These are phyloP conservation scores for Anniella stebbinsi DNA, from an alignment of 2,797 vertebrate species.

Conservation along the genomic window DNA sequence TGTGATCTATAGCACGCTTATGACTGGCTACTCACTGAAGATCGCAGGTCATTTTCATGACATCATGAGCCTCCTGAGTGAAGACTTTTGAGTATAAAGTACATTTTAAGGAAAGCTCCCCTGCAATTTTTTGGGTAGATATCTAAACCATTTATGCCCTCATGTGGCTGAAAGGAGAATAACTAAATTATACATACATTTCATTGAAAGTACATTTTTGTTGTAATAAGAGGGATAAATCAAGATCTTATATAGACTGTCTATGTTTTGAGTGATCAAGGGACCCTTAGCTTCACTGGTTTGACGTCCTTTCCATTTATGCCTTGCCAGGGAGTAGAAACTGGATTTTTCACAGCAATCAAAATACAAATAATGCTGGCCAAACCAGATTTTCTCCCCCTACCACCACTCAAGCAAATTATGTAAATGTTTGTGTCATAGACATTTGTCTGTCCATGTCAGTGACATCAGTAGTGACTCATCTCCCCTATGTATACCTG, in stretches of 20 bases:
- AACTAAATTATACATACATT: neutral
- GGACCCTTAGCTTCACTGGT: neutral
- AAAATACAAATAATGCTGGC: neutral
- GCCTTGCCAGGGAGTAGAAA: neutral
- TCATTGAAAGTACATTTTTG: fast-evolving
- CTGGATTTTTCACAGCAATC: neutral
- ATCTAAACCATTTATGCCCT: constrained; percentile 72
- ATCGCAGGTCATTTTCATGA: no score
- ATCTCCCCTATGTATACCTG: neutral
- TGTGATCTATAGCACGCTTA: no score
- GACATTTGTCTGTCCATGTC: neutral
- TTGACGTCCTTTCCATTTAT: neutral
- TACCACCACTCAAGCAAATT: neutral
- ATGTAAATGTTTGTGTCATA: neutral
- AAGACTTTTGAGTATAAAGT: neutral
- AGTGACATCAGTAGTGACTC: neutral
- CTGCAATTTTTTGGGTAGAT: neutral
- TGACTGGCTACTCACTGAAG: no score
- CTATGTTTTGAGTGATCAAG: no score
- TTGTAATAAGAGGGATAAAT: neutral
- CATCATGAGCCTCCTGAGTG: no score
- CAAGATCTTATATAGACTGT: neutral
- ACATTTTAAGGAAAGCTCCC: neutral
- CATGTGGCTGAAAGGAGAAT: constrained; percentile 73
- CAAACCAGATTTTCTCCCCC: neutral